A percentile compares a stretch with the other conserved stretches of the same genome.
Evolutionary conservation across 2,113 vertebrate species (phyloP).

Genomic region (Aegithalos caudatus): DNA sequence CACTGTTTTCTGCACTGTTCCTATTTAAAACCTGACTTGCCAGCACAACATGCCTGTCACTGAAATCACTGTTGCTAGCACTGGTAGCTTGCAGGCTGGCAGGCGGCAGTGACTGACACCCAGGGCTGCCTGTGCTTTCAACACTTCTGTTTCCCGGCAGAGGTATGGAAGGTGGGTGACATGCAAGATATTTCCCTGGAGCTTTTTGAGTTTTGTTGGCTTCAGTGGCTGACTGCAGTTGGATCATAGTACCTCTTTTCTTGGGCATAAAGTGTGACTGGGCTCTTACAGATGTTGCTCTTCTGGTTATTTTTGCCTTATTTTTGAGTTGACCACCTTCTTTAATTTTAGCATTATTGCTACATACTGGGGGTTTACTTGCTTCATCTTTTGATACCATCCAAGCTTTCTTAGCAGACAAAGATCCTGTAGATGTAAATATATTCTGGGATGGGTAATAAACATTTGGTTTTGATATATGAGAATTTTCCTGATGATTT

Average conservation of each 20-base stretch:
- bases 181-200: conserved; percentile 72
- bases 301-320: conserved; percentile 62
- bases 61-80: not conserved
- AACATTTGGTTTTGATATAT: conserved; percentile 4
- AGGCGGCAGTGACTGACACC: not conserved
- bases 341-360: conserved; percentile 61
- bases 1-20: conserved; percentile 12
- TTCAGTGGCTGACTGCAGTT: conserved; percentile 71
- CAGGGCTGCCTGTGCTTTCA: conserved; percentile 5
- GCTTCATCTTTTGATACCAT: conserved; percentile 73
- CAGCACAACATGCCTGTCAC: conserved; percentile 19
- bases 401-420: conserved; percentile 81
- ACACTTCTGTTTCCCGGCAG: not conserved
- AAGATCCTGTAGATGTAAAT: conserved; percentile 53
- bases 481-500: conserved; percentile 46
- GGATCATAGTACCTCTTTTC: conserved; percentile 73
- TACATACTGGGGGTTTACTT: conserved; percentile 3
- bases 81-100: conserved; percentile 27
- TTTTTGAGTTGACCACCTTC: conserved; percentile 26
- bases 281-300: conserved; percentile 56
- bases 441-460: conserved; percentile 23
- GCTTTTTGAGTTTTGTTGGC: conserved; percentile 64
- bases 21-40: conserved; percentile 36
- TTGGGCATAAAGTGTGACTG: conserved; percentile 26
- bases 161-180: conserved; percentile 76